Conservation (phyloP, 2,797 vertebrate genomes). For the Spinus pinus region DNA sequence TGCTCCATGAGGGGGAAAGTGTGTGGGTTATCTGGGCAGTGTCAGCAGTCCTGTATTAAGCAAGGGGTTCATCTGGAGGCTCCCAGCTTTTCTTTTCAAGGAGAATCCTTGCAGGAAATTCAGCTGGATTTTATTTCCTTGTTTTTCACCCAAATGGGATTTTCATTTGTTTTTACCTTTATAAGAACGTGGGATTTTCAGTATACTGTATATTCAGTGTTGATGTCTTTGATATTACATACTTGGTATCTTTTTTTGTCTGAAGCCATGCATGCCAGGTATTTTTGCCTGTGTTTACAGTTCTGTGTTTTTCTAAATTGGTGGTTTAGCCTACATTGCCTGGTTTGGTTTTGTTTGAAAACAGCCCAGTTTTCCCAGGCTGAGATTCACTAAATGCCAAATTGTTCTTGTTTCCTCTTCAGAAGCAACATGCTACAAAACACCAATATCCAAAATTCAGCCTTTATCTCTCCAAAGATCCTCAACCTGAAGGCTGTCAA, state of each 20-base stretch:
- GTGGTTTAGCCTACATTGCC: neutral
- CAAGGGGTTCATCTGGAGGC: neutral
- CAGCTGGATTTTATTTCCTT: neutral
- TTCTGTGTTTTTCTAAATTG: neutral
- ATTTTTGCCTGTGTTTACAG: neutral
- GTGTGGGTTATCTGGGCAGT: neutral
- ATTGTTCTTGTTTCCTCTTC: slow-evolving; percentile 49
- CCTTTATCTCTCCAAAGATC: slow-evolving; percentile 92
- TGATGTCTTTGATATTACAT: neutral
- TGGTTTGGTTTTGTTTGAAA: neutral
- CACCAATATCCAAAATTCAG: slow-evolving; percentile 86
- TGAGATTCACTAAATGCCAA: neutral
- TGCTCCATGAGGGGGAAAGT: neutral
- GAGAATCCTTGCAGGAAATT: neutral
- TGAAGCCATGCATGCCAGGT: neutral
- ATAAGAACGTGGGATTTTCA: neutral
- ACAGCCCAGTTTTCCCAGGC: neutral
- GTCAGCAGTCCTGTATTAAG: neutral
- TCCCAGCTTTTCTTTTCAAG: neutral
- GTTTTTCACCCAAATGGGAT: neutral
- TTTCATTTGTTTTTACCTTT: neutral
- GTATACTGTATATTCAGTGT: neutral
- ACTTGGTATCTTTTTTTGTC: neutral
- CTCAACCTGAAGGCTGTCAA: slow-evolving; percentile 85
- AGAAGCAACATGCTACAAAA: slow-evolving; percentile 88